phyloP scores from a whole-genome alignment of 2,888 invertebrate species.

The Gasteruption jaculator region DNA sequence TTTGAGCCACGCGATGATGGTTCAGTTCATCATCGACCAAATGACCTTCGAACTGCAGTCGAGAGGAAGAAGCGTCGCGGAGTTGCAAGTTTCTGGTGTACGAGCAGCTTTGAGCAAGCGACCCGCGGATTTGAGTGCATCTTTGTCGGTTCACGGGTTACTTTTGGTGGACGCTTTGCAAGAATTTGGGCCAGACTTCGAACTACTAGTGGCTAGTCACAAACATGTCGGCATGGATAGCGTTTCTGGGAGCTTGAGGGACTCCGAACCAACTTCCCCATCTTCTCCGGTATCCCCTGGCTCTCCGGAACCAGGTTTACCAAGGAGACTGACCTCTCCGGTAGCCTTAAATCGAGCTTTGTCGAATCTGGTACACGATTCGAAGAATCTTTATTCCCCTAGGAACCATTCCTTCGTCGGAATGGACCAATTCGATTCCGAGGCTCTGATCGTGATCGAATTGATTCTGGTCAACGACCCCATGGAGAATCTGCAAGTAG shows the following conservation, averaged over 20 bases:
- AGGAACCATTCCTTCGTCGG: constrained; percentile 38
- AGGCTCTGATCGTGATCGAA: constrained; percentile 77
- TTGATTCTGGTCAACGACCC: constrained; percentile 64
- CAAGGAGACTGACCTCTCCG: constrained; percentile 54
- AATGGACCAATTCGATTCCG: constrained; percentile 55
- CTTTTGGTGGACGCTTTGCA: constrained; percentile 92
- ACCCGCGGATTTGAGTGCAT: constrained; percentile 69
- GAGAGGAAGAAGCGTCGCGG: constrained; percentile 83
- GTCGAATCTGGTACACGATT: constrained; percentile 48
- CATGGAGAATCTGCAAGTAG: constrained; percentile 58
- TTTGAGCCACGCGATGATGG: constrained; percentile 59
- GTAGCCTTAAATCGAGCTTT: constrained; percentile 58
- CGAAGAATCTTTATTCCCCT: constrained; percentile 33
- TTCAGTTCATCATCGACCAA: constrained; percentile 84
- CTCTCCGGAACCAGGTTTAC: constrained; percentile 59
- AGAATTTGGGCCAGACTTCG: constrained; percentile 93
- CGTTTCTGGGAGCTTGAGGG: constrained; percentile 84
- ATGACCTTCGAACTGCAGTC: constrained; percentile 78
- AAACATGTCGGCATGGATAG: constrained; percentile 94
- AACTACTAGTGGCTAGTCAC: constrained; percentile 89
- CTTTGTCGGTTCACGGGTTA: constrained; percentile 87
- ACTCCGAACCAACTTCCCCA: constrained; percentile 89
- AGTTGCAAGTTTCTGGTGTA: constrained; percentile 88
- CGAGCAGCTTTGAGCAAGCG: constrained; percentile 71
- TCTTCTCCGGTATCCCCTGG: constrained; percentile 75